Conservation (phyloP, 1,140 invertebrate genomes). For the Metaphire vulgaris region DNA sequence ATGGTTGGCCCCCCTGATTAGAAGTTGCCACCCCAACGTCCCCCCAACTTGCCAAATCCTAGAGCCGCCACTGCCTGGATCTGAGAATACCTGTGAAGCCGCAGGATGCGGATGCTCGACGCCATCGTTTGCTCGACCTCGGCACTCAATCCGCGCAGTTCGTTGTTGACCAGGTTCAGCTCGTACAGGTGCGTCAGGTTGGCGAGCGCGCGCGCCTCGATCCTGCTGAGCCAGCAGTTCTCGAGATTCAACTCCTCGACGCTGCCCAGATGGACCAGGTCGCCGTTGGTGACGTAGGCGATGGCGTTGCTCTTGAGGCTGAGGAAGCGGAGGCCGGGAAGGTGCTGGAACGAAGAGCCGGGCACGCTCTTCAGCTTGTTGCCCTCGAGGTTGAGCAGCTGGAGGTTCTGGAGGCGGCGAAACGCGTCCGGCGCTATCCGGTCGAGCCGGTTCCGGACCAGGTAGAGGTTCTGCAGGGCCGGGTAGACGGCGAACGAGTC, state of each 20-base stretch:
- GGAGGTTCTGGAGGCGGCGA: constrained; percentile 33
- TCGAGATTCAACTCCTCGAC: constrained; percentile 34
- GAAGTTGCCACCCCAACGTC: too few species aligned
- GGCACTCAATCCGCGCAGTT: constrained; percentile 31
- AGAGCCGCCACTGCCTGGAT: constrained; percentile 8
- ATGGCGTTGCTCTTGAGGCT: constrained; percentile 39
- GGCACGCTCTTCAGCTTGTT: constrained; percentile 38
- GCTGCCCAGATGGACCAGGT: constrained; percentile 35
- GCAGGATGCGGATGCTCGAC: constrained; percentile 25
- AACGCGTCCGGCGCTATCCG: constrained; percentile 37
- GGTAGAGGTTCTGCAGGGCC: constrained; percentile 35
- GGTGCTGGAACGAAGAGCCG: constrained; percentile 31
- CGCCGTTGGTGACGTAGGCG: constrained; percentile 32
- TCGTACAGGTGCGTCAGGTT: constrained; percentile 21
- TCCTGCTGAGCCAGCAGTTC: constrained; percentile 22
- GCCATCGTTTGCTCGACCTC: constrained; percentile 15
- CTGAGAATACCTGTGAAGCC: constrained; percentile 40
- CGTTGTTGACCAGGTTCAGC: constrained; percentile 38
- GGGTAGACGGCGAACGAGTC: constrained; percentile 38
- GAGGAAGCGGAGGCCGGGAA: constrained; percentile 33
- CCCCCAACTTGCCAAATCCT: too few species aligned
- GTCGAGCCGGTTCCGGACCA: constrained; percentile 39
- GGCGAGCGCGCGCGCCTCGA: constrained; percentile 6
- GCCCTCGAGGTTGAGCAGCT: constrained; percentile 39
- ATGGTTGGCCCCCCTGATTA: too few species aligned